Evolutionary conservation across 2,797 vertebrate genomes (phyloP), one percentile per base, ranked within the genome.

Genomic region (Ctenopoma multispine): DNA sequence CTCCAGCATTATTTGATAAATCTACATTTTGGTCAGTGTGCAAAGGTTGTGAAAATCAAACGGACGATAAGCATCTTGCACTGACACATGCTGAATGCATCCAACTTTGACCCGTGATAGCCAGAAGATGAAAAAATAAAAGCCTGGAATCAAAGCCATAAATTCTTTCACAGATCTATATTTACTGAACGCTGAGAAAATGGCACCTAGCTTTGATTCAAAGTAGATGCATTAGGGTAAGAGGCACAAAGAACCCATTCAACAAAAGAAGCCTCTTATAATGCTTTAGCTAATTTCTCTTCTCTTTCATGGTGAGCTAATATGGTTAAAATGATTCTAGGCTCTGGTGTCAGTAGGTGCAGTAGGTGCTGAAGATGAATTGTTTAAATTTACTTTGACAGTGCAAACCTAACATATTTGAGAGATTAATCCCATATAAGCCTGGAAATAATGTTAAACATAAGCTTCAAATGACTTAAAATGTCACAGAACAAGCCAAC

Each of bases 121-220:
- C n/a, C 50, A 23, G 23, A 23, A 55, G 50, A 66, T 31, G 27
- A 44, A 63, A 46, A 59, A 56, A 65, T 65, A 84, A 69, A 69
- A 57, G 58, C 54, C 7, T 17, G 50, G 53, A 70, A 75, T 77
- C 15, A 75, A 82, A 63, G 15, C 41, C 14, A 18, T 57, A 64
- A 81, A 79, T 72, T 59, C 63, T 61, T 83, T 81, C 48, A 51
- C 20, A 40, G 29, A 77, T 54, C 70, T 46, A 53, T 67, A 54
- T 65, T 79, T 57, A 80, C 72, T 83, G 66, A 75, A 79, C 63
- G 67, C n/a, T 14, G 43, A 61, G 55, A 71, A 85, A 86, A 83
- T 78, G 63, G 64, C 55, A 81, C 72, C 79, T 69, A 55, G 57
- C 80, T 71, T 55, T 69, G 46, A 85, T 77, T 84, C 76, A 61